Base-by-base conservation (phyloP, 2,113 vertebrate species). In the Myocastor coypus region DNA sequence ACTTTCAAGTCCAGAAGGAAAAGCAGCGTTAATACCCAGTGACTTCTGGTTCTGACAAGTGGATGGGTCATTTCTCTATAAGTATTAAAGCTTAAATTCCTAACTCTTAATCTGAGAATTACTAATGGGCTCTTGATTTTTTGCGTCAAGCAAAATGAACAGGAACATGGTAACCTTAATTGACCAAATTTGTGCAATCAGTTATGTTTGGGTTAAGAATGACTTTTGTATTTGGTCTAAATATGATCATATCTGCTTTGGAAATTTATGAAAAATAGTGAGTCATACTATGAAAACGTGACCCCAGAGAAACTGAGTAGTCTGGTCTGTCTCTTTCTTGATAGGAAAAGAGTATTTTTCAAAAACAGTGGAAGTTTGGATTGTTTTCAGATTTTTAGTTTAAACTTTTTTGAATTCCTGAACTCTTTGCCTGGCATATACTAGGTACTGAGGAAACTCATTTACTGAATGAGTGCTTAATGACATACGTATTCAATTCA, bases 191-290 rank as follows among this genome's bases (percentile, higher is more conserved):
- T 89, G 2, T 92, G 96, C 91, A 96, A 78, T 87, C 55, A 83
- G 30, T 85, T 94, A 37, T 64, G 26, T 87, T 96, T 96, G 2
- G 0, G 57, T 83, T 87, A 80, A 85, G 69, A 90, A 92, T 89
- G 52, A 89, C 40, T 94, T 95, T 95, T 95, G 63, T 94, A 66
- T 40, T 94, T 52, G 8, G 3, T 87, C 91, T 96, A 37, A 94
- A 78, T 89, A 28, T 92, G 12, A 57, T 50, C 66, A 46, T 91
- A 80, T 71, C 34, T 94, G 19, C 87, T 88, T 89, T 84, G 42
- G 42, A 32, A 89, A 97, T 91, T 95, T 94, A 84, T 90, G 24
- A 94, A 93, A 95, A 94, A 85, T 83, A 92, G 88, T 96, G 86
- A 95, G 46, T 91, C 78, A 91, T 63, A 10, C 50, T 96, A 61